These are phyloP conservation scores for Meiosimyza decipiens DNA, from an alignment of 2,888 invertebrate species.

Conservation along the genomic window DNA sequence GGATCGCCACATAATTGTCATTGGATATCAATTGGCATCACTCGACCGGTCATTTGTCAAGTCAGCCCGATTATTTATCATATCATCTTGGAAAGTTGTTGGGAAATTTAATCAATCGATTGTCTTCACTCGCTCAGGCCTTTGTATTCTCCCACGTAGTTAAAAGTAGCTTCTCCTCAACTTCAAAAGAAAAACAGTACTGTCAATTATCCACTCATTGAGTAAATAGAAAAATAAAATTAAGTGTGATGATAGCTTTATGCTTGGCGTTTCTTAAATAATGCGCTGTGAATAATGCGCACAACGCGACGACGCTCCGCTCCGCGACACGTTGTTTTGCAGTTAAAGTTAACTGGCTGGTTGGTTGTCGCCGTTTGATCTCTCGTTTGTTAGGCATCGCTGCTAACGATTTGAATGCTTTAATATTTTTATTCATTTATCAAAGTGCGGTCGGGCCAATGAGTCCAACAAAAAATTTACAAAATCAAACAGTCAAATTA, in stretches of 20 bases:
- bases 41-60: no score
- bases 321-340: not conserved
- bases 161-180: no score
- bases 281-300: not conserved
- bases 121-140: no score
- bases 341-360: slow-evolving; percentile 13
- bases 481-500: not conserved
- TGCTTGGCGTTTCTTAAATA: not conserved
- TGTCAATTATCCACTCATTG: not conserved
- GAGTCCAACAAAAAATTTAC: not conserved
- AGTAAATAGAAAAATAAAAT: not conserved
- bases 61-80: no score
- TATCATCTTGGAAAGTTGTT: no score
- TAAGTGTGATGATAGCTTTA: not conserved
- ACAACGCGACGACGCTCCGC: not conserved
- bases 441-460: slow-evolving; percentile 45
- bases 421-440: slow-evolving; percentile 58
- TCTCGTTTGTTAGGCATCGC: slow-evolving; percentile 62
- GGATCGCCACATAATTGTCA: no score
- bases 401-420: slow-evolving; percentile 63
- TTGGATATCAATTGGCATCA: no score
- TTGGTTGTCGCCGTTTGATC: slow-evolving; percentile 46
- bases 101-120: no score
- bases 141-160: no score
- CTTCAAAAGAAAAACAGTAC: not conserved